Evolutionary conservation across 2,888 invertebrate genomes (phyloP), one percentile per base, ranked within the genome.

Genomic region (Zygaena filipendulae): DNA sequence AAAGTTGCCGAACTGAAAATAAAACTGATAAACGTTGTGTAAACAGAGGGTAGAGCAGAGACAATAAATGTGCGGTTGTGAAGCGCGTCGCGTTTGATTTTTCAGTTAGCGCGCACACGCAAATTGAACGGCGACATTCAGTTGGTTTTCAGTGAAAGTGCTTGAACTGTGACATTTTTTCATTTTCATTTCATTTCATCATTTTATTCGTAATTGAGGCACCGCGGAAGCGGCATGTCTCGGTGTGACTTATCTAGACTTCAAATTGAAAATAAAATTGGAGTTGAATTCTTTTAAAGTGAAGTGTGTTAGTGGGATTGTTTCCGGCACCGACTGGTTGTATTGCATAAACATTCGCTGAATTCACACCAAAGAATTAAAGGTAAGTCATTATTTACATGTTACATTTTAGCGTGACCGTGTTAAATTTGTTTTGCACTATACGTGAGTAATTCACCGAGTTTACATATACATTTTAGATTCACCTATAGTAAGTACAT

Each of bases 261-360:
- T 12, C 27, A 38, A 28, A 58, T 60, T 62, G 62, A 55, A 56
- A 57, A n/a, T n/a, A 45, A 31, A 50, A 52, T 55, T 59, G 56
- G n/a, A n/a, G 60, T 60, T 50, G 42, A 47, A 50, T 38, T 45
- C n/a, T n/a, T n/a, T n/a, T n/a, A n/a, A n/a, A 57, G 70, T 72
- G 71, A 59, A 64, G 75, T 75, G 74, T 40, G 45, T 63, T 43
- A 6, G 70, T 74, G 71, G 69, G 61, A 67, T 69, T 64, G 57
- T 47, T 39, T 23, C 49, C 44, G 49, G 55, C 50, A 43, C 40
- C 40, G 36, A 35, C 40, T 41, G 33, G 35, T 39, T 40, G 43
- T 39, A 45, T 37, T 45, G 31, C 39, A 7, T 4, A n/a, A n/a
- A 16, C 16, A n/a, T 42, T 40, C 40, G 42, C 41, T 43, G 47